These are phyloP conservation scores for Latrodectus geometricus DNA, from an alignment of 1,140 invertebrate genomes.

Conservation along the genomic window DNA sequence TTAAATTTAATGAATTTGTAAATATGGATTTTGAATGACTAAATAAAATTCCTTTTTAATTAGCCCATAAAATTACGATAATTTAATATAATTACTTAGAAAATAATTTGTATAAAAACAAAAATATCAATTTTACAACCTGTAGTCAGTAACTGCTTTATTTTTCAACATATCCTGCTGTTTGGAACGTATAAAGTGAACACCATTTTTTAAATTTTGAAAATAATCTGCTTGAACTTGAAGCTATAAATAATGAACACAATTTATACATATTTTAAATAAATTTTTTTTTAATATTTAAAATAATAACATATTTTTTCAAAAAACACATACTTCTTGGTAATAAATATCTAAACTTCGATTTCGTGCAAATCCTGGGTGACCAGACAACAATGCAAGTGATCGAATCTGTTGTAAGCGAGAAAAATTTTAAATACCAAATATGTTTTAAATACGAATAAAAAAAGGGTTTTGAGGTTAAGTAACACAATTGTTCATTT, in stretches of 20 bases:
- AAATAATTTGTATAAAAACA: neutral
- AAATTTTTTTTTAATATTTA: neutral
- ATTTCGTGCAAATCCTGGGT: conserved; percentile 70
- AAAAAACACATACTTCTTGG: neutral
- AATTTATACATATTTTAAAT: neutral
- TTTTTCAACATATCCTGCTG: conserved; percentile 38
- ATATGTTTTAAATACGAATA: neutral
- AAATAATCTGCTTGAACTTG: conserved; percentile 31
- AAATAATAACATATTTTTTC: neutral
- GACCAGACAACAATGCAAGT: conserved; percentile 72
- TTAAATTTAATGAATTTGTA: no score
- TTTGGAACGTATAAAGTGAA: conserved; percentile 48
- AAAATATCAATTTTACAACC: conserved; percentile 10
- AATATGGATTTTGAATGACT: no score
- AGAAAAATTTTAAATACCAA: conserved; percentile 13
- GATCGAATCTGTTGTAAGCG: conserved; percentile 68
- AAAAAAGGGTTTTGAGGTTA: no score
- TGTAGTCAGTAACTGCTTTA: conserved; percentile 29
- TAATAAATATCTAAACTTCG: conserved; percentile 62
- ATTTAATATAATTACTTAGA: neutral
- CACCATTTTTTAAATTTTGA: conserved; percentile 45
- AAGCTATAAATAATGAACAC: conserved; percentile 7
- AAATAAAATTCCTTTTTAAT: no score
- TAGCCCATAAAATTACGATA: no score
- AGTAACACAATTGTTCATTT: no score